These are phyloP conservation scores for Petrocephalus microphthalmus DNA, from an alignment of 2,113 vertebrate genomes.

Conservation along the genomic window DNA sequence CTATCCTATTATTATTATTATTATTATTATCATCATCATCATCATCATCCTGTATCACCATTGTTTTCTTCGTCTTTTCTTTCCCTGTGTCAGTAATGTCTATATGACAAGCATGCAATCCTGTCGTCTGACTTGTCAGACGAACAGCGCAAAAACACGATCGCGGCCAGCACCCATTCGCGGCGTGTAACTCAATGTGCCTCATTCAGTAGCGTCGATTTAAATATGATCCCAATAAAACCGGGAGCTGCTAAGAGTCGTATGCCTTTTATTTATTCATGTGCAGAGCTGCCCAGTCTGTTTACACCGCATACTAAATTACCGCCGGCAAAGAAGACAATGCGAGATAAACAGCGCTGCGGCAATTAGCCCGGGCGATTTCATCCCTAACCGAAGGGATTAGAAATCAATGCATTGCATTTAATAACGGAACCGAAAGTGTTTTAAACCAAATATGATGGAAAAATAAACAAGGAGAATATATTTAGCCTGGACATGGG, in stretches of 20 bases:
- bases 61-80: neutral
- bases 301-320: conserved; percentile 14
- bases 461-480: neutral
- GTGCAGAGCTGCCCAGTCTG: neutral
- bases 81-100: neutral
- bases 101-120: neutral
- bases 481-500: conserved; percentile 3
- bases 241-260: neutral
- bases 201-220: neutral
- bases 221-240: conserved; percentile 1
- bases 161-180: neutral
- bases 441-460: neutral
- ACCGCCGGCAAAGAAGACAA: conserved; percentile 6
- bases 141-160: neutral
- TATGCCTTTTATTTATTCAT: conserved; percentile 13
- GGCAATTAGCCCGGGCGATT: neutral
- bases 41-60: neutral
- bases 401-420: neutral
- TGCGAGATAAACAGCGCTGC: neutral
- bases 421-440: neutral
- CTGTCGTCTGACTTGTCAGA: neutral
- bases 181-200: neutral
- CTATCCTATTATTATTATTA: neutral
- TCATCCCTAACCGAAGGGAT: neutral
- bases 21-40: neutral